Evolutionary conservation across 2,888 invertebrate species (phyloP).

Genomic region (Stegophylla sp.): DNA sequence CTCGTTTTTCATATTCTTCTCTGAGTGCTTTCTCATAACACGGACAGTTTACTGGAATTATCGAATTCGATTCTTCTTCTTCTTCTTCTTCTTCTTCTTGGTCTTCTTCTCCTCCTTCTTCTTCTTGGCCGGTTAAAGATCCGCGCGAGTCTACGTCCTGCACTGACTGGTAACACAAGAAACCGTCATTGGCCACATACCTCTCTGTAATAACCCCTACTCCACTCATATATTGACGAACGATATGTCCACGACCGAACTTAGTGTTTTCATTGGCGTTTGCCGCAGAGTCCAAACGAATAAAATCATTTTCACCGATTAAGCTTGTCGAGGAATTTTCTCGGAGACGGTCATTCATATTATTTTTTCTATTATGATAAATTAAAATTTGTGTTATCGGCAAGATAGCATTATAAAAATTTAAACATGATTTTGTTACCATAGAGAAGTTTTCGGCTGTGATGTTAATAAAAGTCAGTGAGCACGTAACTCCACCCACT

Average conservation of each 20-base stretch:
- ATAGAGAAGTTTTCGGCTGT: no score
- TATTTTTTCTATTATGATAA: no score
- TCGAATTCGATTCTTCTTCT: neutral
- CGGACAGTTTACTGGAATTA: neutral
- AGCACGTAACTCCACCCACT: no score
- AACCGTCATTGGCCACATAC: neutral
- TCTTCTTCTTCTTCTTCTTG: neutral
- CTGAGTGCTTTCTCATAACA: constrained; percentile 13
- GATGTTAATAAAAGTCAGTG: no score
- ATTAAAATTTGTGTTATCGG: no score
- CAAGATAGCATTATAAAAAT: no score
- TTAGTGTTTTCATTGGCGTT: neutral
- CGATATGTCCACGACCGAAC: constrained; percentile 20
- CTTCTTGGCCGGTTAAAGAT: neutral
- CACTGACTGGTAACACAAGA: neutral
- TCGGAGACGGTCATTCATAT: neutral
- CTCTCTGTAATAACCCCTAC: constrained; percentile 48
- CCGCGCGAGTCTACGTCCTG: neutral
- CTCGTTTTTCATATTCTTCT: neutral
- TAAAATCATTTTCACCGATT: neutral
- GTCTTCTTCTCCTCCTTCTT: neutral
- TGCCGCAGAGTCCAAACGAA: neutral
- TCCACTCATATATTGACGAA: constrained; percentile 49
- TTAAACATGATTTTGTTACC: no score
- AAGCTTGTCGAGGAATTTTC: neutral